phyloP scores from a whole-genome alignment of 2,113 vertebrate genomes.

The Anseranas semipalmata region DNA sequence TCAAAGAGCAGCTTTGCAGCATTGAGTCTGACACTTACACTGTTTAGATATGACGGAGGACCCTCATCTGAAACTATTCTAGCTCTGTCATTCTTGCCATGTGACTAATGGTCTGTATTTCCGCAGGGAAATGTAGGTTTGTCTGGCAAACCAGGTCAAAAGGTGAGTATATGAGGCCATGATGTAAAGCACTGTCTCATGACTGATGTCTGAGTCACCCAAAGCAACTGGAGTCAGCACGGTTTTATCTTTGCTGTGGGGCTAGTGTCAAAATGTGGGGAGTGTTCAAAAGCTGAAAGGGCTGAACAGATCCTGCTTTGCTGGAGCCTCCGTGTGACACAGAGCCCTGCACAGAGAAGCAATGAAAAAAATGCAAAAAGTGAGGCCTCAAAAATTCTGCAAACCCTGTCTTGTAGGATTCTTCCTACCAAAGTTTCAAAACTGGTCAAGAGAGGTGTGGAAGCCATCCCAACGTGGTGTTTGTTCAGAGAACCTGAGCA shows the following conservation, averaged over 20 bases:
- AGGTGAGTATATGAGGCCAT: constrained; percentile 66
- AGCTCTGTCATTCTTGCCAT: neutral
- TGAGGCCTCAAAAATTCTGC: neutral
- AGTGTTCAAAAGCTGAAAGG: neutral
- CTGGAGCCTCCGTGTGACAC: too few relatives aligned
- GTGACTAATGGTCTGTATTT: neutral
- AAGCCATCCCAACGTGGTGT: neutral
- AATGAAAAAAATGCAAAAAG: neutral
- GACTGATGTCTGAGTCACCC: too few relatives aligned
- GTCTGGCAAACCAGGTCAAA: constrained; percentile 89
- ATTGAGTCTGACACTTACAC: neutral
- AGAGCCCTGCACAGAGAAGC: neutral
- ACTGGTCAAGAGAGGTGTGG: neutral
- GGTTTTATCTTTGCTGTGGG: neutral
- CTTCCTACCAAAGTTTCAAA: neutral
- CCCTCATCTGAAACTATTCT: neutral
- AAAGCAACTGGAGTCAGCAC: neutral
- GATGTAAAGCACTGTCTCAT: fast-evolving
- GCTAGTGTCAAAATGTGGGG: neutral
- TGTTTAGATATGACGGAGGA: neutral
- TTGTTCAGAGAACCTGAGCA: neutral
- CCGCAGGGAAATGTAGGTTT: constrained; percentile 89
- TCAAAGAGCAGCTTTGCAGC: neutral
- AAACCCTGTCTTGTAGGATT: neutral
- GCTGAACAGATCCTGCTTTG: neutral